Evolutionary conservation across 2,113 vertebrate species (phyloP).

Genomic region (Sebastes schlegelii): DNA sequence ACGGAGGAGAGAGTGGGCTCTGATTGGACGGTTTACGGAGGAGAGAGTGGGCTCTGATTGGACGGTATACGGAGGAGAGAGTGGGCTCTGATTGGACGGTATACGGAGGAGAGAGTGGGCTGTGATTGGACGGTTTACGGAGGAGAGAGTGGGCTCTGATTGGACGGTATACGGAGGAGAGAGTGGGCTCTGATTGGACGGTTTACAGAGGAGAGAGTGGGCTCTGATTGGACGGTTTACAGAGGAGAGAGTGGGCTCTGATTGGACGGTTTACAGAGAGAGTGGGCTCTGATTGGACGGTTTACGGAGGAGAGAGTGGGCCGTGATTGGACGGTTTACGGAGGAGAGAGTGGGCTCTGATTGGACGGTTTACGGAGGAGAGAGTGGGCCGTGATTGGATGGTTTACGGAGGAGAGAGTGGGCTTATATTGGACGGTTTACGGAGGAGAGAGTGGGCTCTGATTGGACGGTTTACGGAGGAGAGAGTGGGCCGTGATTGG

Average conservation of each 20-base stretch:
- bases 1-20: not conserved
- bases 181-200: not conserved
- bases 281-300: not conserved
- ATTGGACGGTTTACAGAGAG: not conserved
- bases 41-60: constrained; percentile 1
- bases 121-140: not conserved
- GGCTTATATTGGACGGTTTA: not conserved
- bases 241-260: not conserved
- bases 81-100: not conserved
- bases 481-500: not conserved
- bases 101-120: not conserved
- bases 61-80: not conserved
- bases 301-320: not conserved
- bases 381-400: not conserved
- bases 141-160: not conserved
- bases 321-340: not conserved
- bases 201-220: not conserved
- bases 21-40: not conserved
- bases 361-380: not conserved
- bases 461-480: not conserved
- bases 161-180: not conserved
- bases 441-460: not conserved
- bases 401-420: not conserved
- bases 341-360: not conserved
- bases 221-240: not conserved